phyloP scores from a whole-genome alignment of 2,113 vertebrate species.

The Elachura formosa region DNA sequence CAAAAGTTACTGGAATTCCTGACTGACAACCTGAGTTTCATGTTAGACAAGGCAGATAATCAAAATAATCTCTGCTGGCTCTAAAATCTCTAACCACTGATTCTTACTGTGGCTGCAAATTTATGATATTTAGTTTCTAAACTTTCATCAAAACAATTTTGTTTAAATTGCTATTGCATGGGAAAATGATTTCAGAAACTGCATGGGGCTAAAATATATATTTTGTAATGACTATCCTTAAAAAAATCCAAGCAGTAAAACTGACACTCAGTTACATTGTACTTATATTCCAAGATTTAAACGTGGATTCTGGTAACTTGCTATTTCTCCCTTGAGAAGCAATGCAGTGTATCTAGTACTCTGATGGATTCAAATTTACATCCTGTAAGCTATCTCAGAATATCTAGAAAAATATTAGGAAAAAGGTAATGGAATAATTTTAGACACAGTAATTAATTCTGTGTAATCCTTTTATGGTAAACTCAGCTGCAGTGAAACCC shows the following conservation, averaged over 20 bases:
- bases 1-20: conserved; percentile 41
- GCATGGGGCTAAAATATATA: neutral
- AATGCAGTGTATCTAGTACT: neutral
- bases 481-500: neutral
- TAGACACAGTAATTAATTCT: neutral
- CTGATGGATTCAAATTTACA: neutral
- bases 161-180: neutral
- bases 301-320: neutral
- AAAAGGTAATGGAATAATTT: neutral
- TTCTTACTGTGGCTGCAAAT: neutral
- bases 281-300: neutral
- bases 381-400: neutral
- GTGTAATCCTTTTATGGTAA: neutral
- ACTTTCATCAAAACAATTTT: neutral
- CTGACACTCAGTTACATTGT: neutral
- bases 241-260: neutral
- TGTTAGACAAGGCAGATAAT: conserved; percentile 25
- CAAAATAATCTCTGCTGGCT: conserved; percentile 9
- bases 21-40: conserved; percentile 28
- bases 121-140: neutral
- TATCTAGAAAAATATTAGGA: neutral
- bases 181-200: neutral
- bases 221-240: neutral
- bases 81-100: neutral
- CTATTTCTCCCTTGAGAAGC: neutral